These are phyloP conservation scores for Dallia pectoralis DNA, from an alignment of 2,797 vertebrate species.

Conservation along the genomic window DNA sequence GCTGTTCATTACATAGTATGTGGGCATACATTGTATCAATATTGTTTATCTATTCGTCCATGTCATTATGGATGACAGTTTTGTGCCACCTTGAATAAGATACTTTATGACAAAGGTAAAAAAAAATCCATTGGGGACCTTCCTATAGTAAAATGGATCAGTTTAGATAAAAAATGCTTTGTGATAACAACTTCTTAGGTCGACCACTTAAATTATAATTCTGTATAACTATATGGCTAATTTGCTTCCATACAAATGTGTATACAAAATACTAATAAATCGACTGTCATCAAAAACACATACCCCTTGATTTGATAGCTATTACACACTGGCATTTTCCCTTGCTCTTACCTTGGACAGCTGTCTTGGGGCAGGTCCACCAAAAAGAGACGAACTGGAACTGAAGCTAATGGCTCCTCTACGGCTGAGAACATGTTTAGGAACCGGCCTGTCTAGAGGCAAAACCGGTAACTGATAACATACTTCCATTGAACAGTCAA, in stretches of 20 bases:
- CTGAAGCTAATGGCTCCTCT: slow-evolving; percentile 86
- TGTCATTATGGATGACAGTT: neutral
- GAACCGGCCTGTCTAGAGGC: slow-evolving; percentile 85
- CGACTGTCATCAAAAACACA: neutral
- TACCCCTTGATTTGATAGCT: neutral
- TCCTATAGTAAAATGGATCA: neutral
- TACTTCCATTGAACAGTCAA: slow-evolving; percentile 79
- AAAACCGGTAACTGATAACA: slow-evolving; percentile 85
- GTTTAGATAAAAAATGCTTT: neutral
- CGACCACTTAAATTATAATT: neutral
- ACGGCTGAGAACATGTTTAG: slow-evolving; percentile 85
- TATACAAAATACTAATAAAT: neutral
- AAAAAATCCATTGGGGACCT: neutral
- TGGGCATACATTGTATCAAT: neutral
- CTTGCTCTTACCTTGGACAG: slow-evolving; percentile 77
- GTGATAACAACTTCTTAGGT: neutral
- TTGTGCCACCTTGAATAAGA: neutral
- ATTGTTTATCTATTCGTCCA: neutral
- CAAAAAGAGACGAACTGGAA: slow-evolving; percentile 82
- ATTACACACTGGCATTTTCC: neutral
- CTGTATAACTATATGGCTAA: neutral
- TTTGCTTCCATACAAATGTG: neutral
- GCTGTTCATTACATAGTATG: neutral
- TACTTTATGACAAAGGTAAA: neutral
- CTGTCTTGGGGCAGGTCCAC: slow-evolving; percentile 82